A percentile compares a stretch with the other conserved stretches of the same genome.
phyloP scores from a whole-genome alignment of 2,797 vertebrate genomes.

The Characodon lateralis region DNA sequence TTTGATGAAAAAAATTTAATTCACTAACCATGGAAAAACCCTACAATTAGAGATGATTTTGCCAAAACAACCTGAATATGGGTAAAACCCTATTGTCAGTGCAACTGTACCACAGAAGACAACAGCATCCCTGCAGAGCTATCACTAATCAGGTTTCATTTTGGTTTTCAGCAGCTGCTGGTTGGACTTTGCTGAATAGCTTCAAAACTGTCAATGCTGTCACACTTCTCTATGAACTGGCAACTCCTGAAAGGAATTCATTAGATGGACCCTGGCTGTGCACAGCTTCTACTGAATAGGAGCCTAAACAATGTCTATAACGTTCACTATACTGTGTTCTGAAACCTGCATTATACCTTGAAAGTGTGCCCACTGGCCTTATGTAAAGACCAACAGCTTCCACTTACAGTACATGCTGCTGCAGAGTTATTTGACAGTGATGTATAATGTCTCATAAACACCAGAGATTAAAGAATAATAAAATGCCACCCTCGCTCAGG shows the following conservation, averaged over 20 bases:
- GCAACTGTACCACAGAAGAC: slow-evolving; percentile 44
- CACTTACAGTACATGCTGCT: slow-evolving; percentile 20
- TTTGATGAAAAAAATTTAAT: background rate
- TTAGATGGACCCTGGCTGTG: slow-evolving; percentile 37
- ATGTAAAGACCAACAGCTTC: slow-evolving; percentile 21
- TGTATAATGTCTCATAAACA: slow-evolving; percentile 53
- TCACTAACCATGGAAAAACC: background rate
- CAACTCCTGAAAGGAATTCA: slow-evolving; percentile 48
- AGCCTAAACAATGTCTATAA: slow-evolving; percentile 13
- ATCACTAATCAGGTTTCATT: slow-evolving; percentile 67
- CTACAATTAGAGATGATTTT: slow-evolving; percentile 28
- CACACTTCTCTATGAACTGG: slow-evolving; percentile 51
- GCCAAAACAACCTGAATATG: slow-evolving; percentile 39
- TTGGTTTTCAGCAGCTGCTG: slow-evolving; percentile 50
- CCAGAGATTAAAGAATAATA: slow-evolving; percentile 48
- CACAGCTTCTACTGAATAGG: slow-evolving; percentile 22
- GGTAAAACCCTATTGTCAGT: slow-evolving; percentile 53
- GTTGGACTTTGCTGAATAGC: slow-evolving; percentile 52
- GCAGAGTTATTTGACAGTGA: slow-evolving; percentile 42
- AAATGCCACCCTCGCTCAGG: slow-evolving; percentile 33
- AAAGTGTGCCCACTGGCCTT: slow-evolving; percentile 1
- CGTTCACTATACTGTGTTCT: slow-evolving; percentile 23
- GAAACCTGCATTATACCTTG: slow-evolving; percentile 18
- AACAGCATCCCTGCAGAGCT: slow-evolving; percentile 55
- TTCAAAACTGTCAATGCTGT: slow-evolving; percentile 54